Evolutionary conservation across 2,888 invertebrate genomes (phyloP).

Genomic region (Trissoscelio sp.): DNA sequence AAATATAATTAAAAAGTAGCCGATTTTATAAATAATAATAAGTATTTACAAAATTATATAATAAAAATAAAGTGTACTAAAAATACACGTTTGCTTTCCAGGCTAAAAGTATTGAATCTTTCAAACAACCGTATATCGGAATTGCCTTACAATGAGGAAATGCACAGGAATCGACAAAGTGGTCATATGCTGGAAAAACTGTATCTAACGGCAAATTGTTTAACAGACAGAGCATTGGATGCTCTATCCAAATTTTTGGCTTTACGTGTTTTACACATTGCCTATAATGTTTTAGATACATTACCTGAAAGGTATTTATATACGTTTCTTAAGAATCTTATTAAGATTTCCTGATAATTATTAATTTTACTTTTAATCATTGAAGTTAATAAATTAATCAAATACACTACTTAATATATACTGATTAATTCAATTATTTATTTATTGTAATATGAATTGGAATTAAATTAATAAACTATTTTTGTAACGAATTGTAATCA

Average conservation of each 20-base stretch:
- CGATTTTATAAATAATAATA: too few relatives aligned
- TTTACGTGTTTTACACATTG: conserved; percentile 89
- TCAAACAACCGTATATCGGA: conserved; percentile 91
- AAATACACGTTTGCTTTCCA: too few relatives aligned
- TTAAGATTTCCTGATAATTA: too few relatives aligned
- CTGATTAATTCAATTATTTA: too few relatives aligned
- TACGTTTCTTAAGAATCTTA: not conserved
- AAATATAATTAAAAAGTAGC: too few relatives aligned
- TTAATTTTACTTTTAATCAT: too few relatives aligned
- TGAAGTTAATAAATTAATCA: too few relatives aligned
- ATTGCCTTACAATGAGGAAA: conserved; percentile 87
- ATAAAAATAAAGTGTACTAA: too few relatives aligned
- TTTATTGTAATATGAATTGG: not conserved
- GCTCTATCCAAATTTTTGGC: conserved; percentile 87
- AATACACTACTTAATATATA: too few relatives aligned
- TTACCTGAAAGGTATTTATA: conserved; percentile 86
- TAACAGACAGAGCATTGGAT: conserved; percentile 88
- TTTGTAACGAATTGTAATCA: conserved; percentile 3
- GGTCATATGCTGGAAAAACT: conserved; percentile 86
- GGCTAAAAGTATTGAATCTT: conserved; percentile 89
- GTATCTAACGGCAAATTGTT: conserved; percentile 90
- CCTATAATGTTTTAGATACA: conserved; percentile 90
- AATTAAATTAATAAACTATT: not conserved
- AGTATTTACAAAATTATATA: too few relatives aligned
- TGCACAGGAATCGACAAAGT: conserved; percentile 73